Percentiles rank a stretch among this genome's conserved stretches.
phyloP scores from a whole-genome alignment of 2,797 vertebrate species.

The Hemibagrus guttatus region DNA sequence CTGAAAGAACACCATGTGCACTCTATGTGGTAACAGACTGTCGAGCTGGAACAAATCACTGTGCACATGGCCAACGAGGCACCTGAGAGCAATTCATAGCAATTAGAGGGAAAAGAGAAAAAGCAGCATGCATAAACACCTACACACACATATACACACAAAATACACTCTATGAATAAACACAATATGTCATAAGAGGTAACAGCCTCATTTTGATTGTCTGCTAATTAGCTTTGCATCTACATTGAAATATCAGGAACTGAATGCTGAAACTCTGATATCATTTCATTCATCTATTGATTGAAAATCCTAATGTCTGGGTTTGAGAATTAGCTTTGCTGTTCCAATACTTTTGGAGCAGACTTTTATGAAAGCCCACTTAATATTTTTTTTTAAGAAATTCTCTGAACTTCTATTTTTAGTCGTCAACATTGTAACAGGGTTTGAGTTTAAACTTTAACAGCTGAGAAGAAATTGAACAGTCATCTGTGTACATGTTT shows the following conservation, averaged over 20 bases:
- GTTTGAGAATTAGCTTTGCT: too few species aligned
- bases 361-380: background rate
- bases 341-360: background rate
- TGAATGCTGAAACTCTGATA: background rate
- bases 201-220: background rate
- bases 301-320: background rate
- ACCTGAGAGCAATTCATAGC: constrained; percentile 34
- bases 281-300: background rate
- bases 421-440: background rate
- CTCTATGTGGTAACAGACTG: background rate
- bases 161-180: background rate
- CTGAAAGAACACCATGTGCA: background rate
- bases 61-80: constrained; percentile 18
- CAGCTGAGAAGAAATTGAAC: background rate
- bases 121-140: constrained; percentile 3
- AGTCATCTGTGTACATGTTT: background rate
- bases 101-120: constrained; percentile 27
- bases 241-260: background rate
- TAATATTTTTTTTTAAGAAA: background rate
- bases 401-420: background rate
- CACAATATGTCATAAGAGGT: background rate
- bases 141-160: background rate
- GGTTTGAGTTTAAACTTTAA: background rate
- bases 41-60: constrained; percentile 14
- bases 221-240: background rate